These are phyloP conservation scores for Enchytraeus crypticus DNA, from an alignment of 2,888 invertebrate species.

Conservation along the genomic window DNA sequence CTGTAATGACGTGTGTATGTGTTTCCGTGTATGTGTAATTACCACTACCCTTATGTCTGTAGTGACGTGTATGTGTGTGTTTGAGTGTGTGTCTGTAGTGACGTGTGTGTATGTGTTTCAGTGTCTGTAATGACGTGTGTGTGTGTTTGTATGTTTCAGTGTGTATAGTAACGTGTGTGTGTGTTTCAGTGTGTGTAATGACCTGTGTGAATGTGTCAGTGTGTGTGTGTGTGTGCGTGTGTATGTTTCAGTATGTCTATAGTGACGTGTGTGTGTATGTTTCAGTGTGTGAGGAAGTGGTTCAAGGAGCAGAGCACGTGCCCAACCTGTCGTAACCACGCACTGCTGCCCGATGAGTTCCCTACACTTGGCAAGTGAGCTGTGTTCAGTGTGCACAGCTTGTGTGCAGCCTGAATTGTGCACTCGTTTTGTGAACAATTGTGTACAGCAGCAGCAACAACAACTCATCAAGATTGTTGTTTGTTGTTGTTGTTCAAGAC, in stretches of 20 bases:
- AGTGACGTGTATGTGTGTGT: constrained; percentile 2
- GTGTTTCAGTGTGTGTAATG: constrained; percentile 11
- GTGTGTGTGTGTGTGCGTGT: background rate
- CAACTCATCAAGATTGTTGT: no score
- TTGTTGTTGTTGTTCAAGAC: no score
- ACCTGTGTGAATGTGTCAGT: background rate
- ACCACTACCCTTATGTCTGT: background rate
- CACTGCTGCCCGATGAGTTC: constrained; percentile 37
- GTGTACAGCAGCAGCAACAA: no score
- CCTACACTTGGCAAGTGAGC: constrained; percentile 26
- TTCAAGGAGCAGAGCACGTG: constrained; percentile 39
- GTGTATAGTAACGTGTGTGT: background rate
- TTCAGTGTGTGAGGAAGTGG: constrained; percentile 40
- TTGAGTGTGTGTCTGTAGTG: constrained; percentile 8
- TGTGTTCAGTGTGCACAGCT: no score
- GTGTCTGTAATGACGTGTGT: constrained; percentile 5
- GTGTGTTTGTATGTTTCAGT: constrained; percentile 1
- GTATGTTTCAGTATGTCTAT: background rate
- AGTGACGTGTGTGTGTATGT: constrained; percentile 7
- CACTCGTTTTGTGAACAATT: no score
- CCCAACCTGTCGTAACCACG: constrained; percentile 38
- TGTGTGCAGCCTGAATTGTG: no score
- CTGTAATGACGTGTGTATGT: no score
- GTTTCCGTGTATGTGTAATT: no score
- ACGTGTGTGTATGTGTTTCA: constrained; percentile 7